Evolutionary conservation across 2,888 invertebrate genomes (phyloP).

Genomic region (Cataglyphis albicans): DNA sequence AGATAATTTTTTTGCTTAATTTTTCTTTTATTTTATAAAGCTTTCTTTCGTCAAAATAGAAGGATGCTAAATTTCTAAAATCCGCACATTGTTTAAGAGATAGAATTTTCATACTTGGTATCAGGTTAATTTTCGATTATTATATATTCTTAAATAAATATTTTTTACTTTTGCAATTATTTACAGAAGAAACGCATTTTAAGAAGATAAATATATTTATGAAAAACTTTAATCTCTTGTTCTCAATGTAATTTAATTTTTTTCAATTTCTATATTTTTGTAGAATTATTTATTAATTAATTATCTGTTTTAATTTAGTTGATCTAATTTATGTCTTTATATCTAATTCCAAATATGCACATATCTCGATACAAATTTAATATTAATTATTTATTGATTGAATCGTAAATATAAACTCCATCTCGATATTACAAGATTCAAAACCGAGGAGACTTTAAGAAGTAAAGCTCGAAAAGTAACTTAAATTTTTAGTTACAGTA

Average conservation of each 20-base stretch:
- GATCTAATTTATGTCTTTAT: neutral
- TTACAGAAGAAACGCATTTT: neutral
- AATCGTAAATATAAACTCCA: neutral
- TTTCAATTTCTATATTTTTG: neutral
- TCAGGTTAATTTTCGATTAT: neutral
- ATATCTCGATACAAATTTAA: neutral
- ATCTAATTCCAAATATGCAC: neutral
- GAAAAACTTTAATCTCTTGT: neutral
- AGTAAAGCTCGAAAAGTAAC: neutral
- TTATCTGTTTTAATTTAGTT: neutral
- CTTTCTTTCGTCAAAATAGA: neutral
- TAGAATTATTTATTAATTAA: neutral
- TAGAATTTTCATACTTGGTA: neutral
- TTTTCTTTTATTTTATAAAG: neutral
- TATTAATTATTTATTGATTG: neutral
- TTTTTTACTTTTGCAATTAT: conserved; percentile 1
- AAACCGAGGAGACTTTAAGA: neutral
- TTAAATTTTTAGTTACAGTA: neutral
- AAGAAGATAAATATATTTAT: neutral
- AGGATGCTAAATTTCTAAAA: neutral
- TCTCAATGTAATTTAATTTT: neutral
- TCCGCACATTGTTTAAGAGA: neutral
- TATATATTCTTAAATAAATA: neutral
- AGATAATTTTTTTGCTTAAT: conserved; percentile 22
- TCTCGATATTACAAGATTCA: conserved; percentile 6